Conservation (phyloP, 2,113 vertebrate genomes). For the Gnathonemus longibarbis region DNA sequence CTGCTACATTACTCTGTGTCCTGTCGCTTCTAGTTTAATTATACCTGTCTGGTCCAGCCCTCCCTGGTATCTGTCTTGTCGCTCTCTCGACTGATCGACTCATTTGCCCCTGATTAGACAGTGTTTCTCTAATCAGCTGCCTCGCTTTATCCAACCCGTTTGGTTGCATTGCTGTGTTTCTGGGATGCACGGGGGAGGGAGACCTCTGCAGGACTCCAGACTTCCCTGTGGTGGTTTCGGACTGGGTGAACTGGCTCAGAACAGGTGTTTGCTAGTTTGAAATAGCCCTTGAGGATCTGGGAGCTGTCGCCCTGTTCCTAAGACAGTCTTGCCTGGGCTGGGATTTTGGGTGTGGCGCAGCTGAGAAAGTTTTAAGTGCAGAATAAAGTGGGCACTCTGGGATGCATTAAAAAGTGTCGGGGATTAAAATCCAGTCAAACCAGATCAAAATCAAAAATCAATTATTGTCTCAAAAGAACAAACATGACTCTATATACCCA, state of each 20-base stretch:
- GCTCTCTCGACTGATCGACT: neutral
- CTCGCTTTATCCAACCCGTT: neutral
- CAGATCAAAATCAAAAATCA: neutral
- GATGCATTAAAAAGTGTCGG: neutral
- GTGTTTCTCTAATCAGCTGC: neutral
- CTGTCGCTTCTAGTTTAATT: neutral
- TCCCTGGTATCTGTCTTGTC: neutral
- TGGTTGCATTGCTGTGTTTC: neutral
- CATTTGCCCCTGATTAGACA: neutral
- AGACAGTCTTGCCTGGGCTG: neutral
- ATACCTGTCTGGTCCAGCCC: neutral
- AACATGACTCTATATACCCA: neutral
- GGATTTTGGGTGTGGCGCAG: neutral
- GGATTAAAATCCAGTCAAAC: neutral
- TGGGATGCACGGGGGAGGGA: neutral
- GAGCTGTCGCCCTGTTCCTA: neutral
- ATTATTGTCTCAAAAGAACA: neutral
- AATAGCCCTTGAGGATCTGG: neutral
- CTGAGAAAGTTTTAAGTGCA: neutral
- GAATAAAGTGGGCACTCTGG: neutral
- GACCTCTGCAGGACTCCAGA: neutral
- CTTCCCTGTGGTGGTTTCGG: neutral
- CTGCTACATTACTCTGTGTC: neutral
- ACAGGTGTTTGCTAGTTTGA: neutral
- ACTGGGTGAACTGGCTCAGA: neutral